phyloP scores from a whole-genome alignment of 2,113 vertebrate genomes.

The Propithecus coquereli region DNA sequence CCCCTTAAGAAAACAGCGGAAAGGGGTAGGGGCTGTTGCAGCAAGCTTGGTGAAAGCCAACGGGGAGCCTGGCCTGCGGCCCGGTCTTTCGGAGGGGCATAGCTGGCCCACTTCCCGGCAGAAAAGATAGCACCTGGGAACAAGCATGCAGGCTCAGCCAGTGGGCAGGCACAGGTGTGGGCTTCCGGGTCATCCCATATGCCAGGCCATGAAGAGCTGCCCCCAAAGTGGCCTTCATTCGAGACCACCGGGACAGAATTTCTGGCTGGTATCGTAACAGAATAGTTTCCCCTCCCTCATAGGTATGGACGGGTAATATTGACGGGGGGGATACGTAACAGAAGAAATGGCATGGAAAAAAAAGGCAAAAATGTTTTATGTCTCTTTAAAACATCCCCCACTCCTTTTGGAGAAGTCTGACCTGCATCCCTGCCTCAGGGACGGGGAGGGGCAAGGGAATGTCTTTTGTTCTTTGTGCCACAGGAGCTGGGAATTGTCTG shows the following conservation, averaged over 20 bases:
- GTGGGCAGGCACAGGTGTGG: not conserved
- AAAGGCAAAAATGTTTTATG: no score
- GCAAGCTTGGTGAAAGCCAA: accelerated
- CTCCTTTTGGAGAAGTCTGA: no score
- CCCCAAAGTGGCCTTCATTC: no score
- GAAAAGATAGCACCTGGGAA: not conserved
- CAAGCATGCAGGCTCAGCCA: not conserved
- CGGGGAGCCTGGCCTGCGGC: not conserved
- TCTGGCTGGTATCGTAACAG: not conserved
- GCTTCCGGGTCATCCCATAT: not conserved
- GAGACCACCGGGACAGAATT: not conserved
- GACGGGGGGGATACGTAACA: no score
- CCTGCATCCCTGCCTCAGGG: no score
- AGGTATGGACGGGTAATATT: no score
- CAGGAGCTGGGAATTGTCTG: no score
- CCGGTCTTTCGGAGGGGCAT: not conserved
- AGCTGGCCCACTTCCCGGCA: accelerated
- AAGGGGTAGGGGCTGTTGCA: not conserved
- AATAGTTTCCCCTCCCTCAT: no score
- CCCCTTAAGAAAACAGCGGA: not conserved
- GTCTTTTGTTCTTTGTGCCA: no score
- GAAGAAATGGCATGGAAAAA: no score
- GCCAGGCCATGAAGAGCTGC: not conserved
- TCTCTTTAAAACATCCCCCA: no score
- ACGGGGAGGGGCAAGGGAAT: no score